Evolutionary conservation across 1,140 invertebrate species (phyloP).

Genomic region (Nephila pilipes): DNA sequence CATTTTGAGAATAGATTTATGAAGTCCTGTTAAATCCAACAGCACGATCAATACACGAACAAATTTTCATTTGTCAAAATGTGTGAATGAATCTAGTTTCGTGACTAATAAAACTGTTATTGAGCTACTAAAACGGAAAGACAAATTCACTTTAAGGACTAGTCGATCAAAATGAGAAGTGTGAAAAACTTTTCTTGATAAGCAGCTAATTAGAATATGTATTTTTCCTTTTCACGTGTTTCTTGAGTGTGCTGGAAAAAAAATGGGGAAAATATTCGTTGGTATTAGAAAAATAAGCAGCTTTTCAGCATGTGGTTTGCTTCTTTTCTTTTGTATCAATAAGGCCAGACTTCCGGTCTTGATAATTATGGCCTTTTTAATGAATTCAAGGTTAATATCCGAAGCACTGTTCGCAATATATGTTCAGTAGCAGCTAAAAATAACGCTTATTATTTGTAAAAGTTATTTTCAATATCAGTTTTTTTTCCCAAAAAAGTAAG

Average conservation of each 20-base stretch:
- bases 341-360: not conserved
- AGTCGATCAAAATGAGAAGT: too few relatives aligned
- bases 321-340: not conserved
- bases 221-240: not conserved
- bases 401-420: not conserved
- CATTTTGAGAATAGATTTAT: too few relatives aligned
- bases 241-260: not conserved
- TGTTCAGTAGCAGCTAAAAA: not conserved
- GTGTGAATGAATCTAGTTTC: too few relatives aligned
- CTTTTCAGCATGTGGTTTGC: not conserved
- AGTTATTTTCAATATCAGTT: not conserved
- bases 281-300: not conserved
- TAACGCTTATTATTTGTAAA: not conserved
- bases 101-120: too few relatives aligned
- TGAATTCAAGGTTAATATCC: slow-evolving; percentile 25
- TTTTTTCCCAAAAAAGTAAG: too few relatives aligned
- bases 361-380: slow-evolving; percentile 22
- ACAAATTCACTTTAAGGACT: too few relatives aligned
- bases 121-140: too few relatives aligned
- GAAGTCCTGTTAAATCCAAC: too few relatives aligned
- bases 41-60: too few relatives aligned
- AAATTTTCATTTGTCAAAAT: too few relatives aligned
- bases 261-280: not conserved
- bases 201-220: not conserved
- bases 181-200: not conserved